Percentiles rank a stretch among this genome's conserved stretches.
Evolutionary conservation across 2,888 invertebrate species (phyloP).

Genomic region (Eilema depressum): DNA sequence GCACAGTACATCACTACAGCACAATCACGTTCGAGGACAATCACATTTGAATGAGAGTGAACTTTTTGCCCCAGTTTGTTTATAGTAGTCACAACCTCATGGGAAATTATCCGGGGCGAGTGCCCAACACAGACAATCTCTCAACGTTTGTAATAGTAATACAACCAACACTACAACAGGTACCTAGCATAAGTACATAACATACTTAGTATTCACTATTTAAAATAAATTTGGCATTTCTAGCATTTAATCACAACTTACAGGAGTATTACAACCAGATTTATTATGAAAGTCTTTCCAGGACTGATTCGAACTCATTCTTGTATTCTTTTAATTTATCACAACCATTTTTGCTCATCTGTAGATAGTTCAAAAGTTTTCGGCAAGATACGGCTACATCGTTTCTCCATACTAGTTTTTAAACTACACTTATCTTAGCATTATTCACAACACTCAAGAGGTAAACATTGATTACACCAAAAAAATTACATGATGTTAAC

Average conservation of each 20-base stretch:
- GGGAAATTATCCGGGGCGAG: constrained; percentile 75
- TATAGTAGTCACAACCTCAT: constrained; percentile 82
- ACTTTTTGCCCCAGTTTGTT: constrained; percentile 70
- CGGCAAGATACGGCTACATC: constrained; percentile 62
- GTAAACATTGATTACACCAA: constrained; percentile 80
- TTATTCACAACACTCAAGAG: constrained; percentile 86
- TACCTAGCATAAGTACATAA: constrained; percentile 62
- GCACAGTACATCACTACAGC: constrained; percentile 54
- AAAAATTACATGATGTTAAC: constrained; percentile 76
- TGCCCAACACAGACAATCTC: constrained; percentile 68
- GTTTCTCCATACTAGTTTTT: constrained; percentile 52
- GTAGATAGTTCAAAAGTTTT: constrained; percentile 60
- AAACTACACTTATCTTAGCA: constrained; percentile 67
- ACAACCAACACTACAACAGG: constrained; percentile 63
- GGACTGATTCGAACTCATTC: constrained; percentile 59
- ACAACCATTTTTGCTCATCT: constrained; percentile 75
- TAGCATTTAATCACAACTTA: constrained; percentile 80
- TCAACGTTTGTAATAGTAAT: constrained; percentile 65
- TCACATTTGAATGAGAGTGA: constrained; percentile 70
- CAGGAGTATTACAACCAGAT: constrained; percentile 78
- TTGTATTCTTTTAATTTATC: constrained; percentile 66
- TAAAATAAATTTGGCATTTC: constrained; percentile 70
- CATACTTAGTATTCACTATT: constrained; percentile 63
- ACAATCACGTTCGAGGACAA: constrained; percentile 62
- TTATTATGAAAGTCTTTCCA: constrained; percentile 63